These are phyloP conservation scores for Dendropsophus ebraccatus DNA, from an alignment of 2,113 vertebrate species.

Conservation along the genomic window DNA sequence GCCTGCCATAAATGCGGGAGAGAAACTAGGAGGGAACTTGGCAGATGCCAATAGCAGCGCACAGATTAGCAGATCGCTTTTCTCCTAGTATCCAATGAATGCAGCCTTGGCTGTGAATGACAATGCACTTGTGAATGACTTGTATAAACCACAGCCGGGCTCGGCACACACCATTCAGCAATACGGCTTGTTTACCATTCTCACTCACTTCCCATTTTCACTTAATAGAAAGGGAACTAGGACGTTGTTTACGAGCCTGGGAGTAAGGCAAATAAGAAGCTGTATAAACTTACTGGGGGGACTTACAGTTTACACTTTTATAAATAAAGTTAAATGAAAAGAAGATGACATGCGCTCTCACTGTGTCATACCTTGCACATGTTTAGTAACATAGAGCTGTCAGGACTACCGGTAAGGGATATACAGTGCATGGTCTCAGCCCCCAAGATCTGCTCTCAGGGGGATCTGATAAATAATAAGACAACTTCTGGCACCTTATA, in stretches of 20 bases:
- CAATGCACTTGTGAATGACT: constrained; percentile 37
- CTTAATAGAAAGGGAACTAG: constrained; percentile 38
- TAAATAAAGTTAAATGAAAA: neutral
- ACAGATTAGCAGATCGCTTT: neutral
- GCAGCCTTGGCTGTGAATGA: neutral
- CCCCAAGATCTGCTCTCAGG: too few species aligned
- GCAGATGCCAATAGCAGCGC: neutral
- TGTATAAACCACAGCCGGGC: neutral
- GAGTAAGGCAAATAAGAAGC: neutral
- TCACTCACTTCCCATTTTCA: constrained; percentile 31
- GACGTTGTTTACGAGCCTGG: neutral
- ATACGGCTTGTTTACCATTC: neutral
- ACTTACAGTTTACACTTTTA: neutral
- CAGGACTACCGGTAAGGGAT: too few species aligned
- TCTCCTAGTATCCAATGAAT: neutral
- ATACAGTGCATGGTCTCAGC: too few species aligned
- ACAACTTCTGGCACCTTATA: too few species aligned
- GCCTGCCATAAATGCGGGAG: constrained; percentile 25
- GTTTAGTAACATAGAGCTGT: too few species aligned
- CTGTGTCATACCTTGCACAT: too few species aligned
- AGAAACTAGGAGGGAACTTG: constrained; percentile 15
- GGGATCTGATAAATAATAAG: too few species aligned
- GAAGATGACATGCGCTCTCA: neutral
- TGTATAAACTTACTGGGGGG: too few species aligned
- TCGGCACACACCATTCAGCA: neutral